Evolutionary conservation across 2,113 vertebrate species (phyloP).

Genomic region (Cyanistes caeruleus): DNA sequence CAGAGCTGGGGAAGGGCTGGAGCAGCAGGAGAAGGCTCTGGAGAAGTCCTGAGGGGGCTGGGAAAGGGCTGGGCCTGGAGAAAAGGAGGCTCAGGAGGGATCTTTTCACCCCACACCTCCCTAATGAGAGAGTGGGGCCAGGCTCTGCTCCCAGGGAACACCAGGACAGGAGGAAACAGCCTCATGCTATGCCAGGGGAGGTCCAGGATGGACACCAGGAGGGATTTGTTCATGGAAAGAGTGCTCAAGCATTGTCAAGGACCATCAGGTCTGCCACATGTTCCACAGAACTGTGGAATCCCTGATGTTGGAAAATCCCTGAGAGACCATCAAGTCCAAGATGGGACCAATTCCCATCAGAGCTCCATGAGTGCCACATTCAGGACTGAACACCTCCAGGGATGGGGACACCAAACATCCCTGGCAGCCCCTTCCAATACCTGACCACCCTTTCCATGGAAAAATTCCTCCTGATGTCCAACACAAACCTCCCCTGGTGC

Average conservation of each 20-base stretch:
- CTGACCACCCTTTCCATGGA: neutral
- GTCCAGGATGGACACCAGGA: neutral
- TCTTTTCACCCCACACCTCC: neutral
- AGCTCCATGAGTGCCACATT: neutral
- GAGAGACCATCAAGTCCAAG: neutral
- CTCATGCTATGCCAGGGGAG: neutral
- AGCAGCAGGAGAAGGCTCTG: neutral
- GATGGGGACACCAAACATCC: neutral
- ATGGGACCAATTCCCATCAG: neutral
- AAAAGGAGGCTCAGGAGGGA: neutral
- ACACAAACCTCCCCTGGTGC: too few relatives aligned
- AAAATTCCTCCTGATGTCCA: neutral
- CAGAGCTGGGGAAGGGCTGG: neutral
- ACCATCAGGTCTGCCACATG: neutral
- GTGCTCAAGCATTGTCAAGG: too few relatives aligned
- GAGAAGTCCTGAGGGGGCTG: neutral
- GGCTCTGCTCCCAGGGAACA: neutral
- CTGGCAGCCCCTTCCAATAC: neutral
- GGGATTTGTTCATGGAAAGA: neutral
- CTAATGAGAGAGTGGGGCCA: fast-evolving
- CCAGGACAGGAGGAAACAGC: fast-evolving
- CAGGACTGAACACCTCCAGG: neutral
- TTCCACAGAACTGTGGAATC: neutral
- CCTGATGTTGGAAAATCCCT: neutral
- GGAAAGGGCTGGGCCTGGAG: neutral